Base-by-base conservation (phyloP, 1,140 invertebrate species). In the Limonius californicus region DNA sequence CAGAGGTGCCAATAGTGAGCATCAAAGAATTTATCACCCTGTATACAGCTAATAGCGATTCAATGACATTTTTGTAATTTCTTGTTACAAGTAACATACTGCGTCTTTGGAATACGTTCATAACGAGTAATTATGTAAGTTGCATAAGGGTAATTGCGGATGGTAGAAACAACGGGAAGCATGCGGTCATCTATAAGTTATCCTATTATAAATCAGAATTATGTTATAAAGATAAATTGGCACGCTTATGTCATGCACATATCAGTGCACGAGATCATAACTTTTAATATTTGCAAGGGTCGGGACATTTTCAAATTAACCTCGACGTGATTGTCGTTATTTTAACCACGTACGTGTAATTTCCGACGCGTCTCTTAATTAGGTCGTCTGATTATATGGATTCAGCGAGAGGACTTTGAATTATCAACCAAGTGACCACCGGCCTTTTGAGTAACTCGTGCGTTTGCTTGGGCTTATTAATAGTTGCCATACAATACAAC, bases 201-300 rank as follows among this genome's bases (percentile, higher is more conserved):
- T 71, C 70, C 69, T 66, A 67, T 71, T 71, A 68, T 68, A 71
- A 68, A 71, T 71, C 68, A 67, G 68, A 71, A 69, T 70, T 71
- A 69, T 68, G 66, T 71, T 68, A 70, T 71, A 69, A 66, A 71
- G 68, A 70, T 68, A 71, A 71, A 71, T 70, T 71, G 63, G 66
- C 66, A 63, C 63, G 70, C 66, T 70, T 68, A 70, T 68, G 70
- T 70, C 68, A 56, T 56, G 27, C 54, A 56, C 54, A 30, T 30
- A 30, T 56, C 32, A 35, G 27, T 56, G 54, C 54, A 50, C 45
- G 45, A 50, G 54, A 35, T 35, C 54, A 57, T 35, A 4, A 32
- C 18, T 57, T 35, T 57, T 57, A 35, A 57, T 57, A 57, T 57
- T 57, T 57, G 54, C 27, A 59, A 45, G n/a, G 18, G 53, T 54